These are phyloP conservation scores for Pocota personata DNA, from an alignment of 2,888 invertebrate genomes.

Conservation along the genomic window DNA sequence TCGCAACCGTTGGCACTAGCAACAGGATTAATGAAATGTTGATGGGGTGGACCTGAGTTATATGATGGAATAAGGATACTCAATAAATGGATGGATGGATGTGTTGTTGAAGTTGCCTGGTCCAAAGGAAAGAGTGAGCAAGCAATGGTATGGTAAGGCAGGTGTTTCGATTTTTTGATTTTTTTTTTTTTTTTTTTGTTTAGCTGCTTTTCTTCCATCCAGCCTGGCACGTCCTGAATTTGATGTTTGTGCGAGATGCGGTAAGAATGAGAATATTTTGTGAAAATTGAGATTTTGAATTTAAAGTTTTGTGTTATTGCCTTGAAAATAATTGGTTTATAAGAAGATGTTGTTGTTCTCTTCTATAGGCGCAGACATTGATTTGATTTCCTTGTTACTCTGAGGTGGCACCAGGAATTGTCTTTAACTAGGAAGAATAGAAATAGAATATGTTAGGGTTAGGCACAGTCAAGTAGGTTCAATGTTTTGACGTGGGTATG, in stretches of 20 bases:
- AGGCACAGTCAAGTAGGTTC: background rate
- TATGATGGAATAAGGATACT: constrained; percentile 59
- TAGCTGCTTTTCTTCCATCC: background rate
- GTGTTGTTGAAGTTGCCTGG: constrained; percentile 40
- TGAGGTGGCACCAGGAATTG: background rate
- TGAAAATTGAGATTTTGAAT: constrained; percentile 41
- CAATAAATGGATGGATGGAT: constrained; percentile 57
- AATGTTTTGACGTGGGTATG: background rate
- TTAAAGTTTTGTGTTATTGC: constrained; percentile 35
- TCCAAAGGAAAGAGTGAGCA: background rate
- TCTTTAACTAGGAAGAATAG: background rate
- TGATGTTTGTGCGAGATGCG: constrained; percentile 17
- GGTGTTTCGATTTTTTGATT: background rate
- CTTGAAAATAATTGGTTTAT: constrained; percentile 34
- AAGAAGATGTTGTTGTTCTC: background rate
- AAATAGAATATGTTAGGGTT: background rate
- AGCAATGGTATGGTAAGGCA: background rate
- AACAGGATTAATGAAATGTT: constrained; percentile 68
- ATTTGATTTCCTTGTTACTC: background rate
- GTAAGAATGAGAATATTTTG: constrained; percentile 8
- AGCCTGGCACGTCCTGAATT: constrained; percentile 26
- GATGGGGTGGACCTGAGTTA: constrained; percentile 62
- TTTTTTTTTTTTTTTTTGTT: constrained; percentile 1
- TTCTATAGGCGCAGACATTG: background rate
- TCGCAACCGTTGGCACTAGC: constrained; percentile 67